Conservation (phyloP, 64 coral and sea anemone species). For the Trachythela sp. region DNA sequence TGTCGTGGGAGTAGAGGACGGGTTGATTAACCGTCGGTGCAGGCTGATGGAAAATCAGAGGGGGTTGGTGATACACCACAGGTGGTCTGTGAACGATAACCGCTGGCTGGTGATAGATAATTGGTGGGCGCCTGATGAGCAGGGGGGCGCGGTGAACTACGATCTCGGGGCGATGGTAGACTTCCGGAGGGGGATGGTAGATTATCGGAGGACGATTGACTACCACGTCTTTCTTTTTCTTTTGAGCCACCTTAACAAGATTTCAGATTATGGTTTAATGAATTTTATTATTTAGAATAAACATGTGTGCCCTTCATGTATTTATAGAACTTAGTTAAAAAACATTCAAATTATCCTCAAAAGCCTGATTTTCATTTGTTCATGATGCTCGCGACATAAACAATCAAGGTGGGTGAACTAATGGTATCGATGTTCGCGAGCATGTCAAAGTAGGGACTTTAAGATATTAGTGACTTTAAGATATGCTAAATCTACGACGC, state of each 20-base stretch:
- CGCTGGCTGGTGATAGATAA: conserved; percentile 94
- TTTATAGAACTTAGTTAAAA: too few species aligned
- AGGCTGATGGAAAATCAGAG: conserved; percentile 94
- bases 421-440: too few species aligned
- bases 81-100: conserved; percentile 98
- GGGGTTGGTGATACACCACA: conserved; percentile 97
- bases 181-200: conserved; percentile 95
- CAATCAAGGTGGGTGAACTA: too few species aligned
- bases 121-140: conserved; percentile 90
- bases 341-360: too few species aligned
- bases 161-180: conserved; percentile 94
- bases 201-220: conserved; percentile 96
- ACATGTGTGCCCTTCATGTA: too few species aligned
- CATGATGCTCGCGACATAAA: too few species aligned
- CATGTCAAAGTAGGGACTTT: too few species aligned
- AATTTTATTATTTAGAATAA: too few species aligned
- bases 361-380: too few species aligned
- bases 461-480: too few species aligned
- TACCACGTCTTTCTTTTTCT: conserved; percentile 98
- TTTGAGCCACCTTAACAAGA: background rate
- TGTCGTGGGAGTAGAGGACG: conserved; percentile 81
- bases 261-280: background rate
- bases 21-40: conserved; percentile 92
- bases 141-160: conserved; percentile 91
- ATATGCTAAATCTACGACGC: too few species aligned